Evolutionary conservation across 2,797 vertebrate genomes (phyloP).

Genomic region (Apogon talboti): DNA sequence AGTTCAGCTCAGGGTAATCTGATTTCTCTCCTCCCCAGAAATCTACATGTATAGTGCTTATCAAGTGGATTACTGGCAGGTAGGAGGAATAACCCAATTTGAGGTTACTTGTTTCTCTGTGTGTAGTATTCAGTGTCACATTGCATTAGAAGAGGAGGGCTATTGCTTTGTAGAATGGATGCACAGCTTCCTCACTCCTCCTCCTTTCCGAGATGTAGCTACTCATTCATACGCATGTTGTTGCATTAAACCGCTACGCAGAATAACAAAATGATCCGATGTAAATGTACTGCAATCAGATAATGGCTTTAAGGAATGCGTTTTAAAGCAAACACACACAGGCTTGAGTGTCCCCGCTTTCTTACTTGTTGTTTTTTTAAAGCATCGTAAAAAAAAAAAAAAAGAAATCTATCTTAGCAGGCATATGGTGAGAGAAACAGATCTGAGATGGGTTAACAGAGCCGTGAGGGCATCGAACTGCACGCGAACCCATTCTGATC

Average conservation of each 20-base stretch:
- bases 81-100: constrained; percentile 88
- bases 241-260: constrained; percentile 30
- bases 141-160: constrained; percentile 76
- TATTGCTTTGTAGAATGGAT: constrained; percentile 76
- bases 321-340: constrained; percentile 34
- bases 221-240: constrained; percentile 52
- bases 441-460: constrained; percentile 31
- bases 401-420: background rate
- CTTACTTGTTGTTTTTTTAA: constrained; percentile 23
- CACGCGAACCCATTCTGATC: constrained; percentile 9
- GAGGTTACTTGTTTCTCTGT: constrained; percentile 85
- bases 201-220: constrained; percentile 49
- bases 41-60: constrained; percentile 90
- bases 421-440: constrained; percentile 30
- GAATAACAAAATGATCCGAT: constrained; percentile 52
- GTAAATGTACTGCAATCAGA: constrained; percentile 66
- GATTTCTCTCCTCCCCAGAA: constrained; percentile 85
- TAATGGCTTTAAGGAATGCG: constrained; percentile 50
- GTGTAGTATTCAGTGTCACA: constrained; percentile 87
- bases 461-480: constrained; percentile 18
- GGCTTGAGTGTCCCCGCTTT: background rate
- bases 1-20: constrained; percentile 84
- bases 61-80: constrained; percentile 88
- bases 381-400: background rate
- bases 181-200: constrained; percentile 60